Evolutionary conservation across 2,888 invertebrate genomes (phyloP), one percentile per base, ranked within the genome.

Genomic region (Plemyria rubiginata): DNA sequence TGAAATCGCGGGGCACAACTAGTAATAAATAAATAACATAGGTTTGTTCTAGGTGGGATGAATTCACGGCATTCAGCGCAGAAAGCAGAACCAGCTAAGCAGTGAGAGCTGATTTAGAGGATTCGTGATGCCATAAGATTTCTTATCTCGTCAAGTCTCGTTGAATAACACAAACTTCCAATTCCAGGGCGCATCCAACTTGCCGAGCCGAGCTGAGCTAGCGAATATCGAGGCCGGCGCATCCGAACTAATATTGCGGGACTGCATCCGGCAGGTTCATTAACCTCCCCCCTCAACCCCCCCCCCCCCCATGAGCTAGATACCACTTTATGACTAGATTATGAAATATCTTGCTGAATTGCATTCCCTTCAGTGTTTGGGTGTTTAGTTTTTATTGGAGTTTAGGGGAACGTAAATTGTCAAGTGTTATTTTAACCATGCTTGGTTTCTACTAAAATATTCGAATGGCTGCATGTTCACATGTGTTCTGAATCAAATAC

Each of bases 231-330:
- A 32, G 48, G 43, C 46, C 50, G 43, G 16, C 49, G 38, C 57
- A 60, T 52, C 80, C 81, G 80, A 85, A 84, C 85, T 86, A 88
- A 87, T 89, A 90, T 87, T 82, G 81, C 79, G 77, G 78, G 78
- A 77, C 78, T 84, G 85, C 85, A 85, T 86, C 88, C 84, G 73
- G 78, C 72, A 81, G 84, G 88, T 88, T 90, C 88, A 89, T 90
- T 89, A 87, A 85, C 86, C 87, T 79, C 70, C 62, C 72, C 71
- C 70, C 68, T 66, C 68, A 68, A 62, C 62, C 61, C 62, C 71
- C 69, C 69, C 65, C 67, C 69, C 64, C 58, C 66, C 69, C 60
- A 71, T 66, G 72, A 70, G 74, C 73, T 60, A 66, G 63, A 63
- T 65, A 65, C 59, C 64, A 48, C 63, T 64, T 60, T 70, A 68